These are phyloP conservation scores for Taphrorychus bicolor DNA, from an alignment of 2,888 invertebrate species.

Conservation along the genomic window DNA sequence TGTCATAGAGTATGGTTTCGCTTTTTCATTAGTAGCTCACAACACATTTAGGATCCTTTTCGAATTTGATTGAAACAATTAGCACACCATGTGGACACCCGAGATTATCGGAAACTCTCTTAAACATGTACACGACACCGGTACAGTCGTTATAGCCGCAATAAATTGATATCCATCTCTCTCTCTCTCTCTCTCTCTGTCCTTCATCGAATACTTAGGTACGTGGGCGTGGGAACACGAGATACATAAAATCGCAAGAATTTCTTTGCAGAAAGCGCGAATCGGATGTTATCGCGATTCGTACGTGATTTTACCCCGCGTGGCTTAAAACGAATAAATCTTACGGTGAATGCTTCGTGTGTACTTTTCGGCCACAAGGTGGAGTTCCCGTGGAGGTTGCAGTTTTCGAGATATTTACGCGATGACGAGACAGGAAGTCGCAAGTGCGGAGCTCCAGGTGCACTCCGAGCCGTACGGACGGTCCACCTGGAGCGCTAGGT, in stretches of 20 bases:
- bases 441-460: too few species aligned
- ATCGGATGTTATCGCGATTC: constrained; percentile 23
- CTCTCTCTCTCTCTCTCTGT: constrained; percentile 17
- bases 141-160: constrained; percentile 28
- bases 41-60: too few species aligned
- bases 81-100: neutral
- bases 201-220: constrained; percentile 17
- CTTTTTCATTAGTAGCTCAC: too few species aligned
- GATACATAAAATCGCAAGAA: constrained; percentile 42
- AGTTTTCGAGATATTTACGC: neutral
- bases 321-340: neutral
- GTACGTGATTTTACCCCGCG: constrained; percentile 15
- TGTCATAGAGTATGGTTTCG: too few species aligned
- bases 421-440: neutral
- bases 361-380: neutral
- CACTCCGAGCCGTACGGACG: neutral
- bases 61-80: too few species aligned
- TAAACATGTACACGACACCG: constrained; percentile 32
- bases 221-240: constrained; percentile 44
- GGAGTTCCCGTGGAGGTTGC: neutral
- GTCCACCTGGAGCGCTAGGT: neutral
- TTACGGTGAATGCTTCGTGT: neutral
- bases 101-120: neutral
- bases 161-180: constrained; percentile 43
- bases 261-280: constrained; percentile 43